These are phyloP conservation scores for Platycnemis pennipes DNA, from an alignment of 2,888 invertebrate genomes.

Conservation along the genomic window DNA sequence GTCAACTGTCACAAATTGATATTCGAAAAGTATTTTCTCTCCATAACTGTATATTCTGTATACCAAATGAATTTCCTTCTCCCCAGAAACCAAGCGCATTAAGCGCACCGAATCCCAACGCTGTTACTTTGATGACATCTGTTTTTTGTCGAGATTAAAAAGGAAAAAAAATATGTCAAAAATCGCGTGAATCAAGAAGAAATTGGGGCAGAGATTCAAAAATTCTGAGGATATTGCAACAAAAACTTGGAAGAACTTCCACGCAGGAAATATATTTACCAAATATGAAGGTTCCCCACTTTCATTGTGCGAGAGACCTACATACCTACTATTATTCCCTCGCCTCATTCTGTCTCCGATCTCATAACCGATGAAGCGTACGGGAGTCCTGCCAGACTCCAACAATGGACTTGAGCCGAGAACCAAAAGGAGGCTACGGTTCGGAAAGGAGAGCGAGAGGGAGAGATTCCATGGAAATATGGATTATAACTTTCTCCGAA, in stretches of 20 bases:
- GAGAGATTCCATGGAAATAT: constrained; percentile 33
- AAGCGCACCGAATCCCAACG: no score
- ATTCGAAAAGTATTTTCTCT: no score
- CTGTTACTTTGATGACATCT: no score
- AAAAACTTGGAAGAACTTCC: not conserved
- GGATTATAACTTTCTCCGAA: constrained; percentile 34
- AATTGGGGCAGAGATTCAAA: not conserved
- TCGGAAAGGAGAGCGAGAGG: not conserved
- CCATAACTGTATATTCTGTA: no score
- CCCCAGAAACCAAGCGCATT: no score
- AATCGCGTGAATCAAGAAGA: not conserved
- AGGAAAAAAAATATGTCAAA: not conserved
- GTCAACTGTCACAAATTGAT: no score
- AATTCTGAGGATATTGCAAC: not conserved
- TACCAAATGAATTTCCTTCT: no score
- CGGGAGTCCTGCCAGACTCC: not conserved
- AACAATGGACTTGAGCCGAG: constrained; percentile 49
- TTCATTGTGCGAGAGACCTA: not conserved
- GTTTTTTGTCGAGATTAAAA: not conserved
- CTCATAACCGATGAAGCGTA: constrained; percentile 32
- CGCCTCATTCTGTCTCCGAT: not conserved
- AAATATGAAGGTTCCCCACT: not conserved
- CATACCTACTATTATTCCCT: not conserved
- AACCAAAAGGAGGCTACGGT: not conserved
- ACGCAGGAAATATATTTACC: not conserved